Percentiles rank a stretch among this genome's conserved stretches.
Conservation (phyloP, 1,140 invertebrate genomes). For the Sarcophaga peregrina region DNA sequence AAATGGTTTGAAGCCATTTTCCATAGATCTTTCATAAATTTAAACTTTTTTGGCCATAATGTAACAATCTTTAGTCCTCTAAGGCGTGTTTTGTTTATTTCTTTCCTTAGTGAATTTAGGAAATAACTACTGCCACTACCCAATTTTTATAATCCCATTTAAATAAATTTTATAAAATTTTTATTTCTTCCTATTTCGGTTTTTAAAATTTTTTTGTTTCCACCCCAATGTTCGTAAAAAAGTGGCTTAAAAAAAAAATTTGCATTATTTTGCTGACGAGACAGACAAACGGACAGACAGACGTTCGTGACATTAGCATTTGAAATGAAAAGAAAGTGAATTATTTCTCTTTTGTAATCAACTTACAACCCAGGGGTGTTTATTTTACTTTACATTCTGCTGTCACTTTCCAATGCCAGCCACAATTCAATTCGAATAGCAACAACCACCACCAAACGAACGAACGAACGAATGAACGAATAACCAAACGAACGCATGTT, state of each 20-base stretch:
- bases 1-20: no score
- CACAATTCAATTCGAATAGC: background rate
- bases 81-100: no score
- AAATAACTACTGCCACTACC: background rate
- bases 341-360: background rate
- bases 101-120: background rate
- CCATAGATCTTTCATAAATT: no score
- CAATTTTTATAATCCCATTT: constrained; percentile 1
- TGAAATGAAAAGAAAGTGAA: background rate
- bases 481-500: background rate
- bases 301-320: background rate
- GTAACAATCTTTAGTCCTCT: no score
- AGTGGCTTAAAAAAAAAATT: background rate
- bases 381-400: background rate
- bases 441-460: background rate
- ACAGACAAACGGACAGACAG: background rate
- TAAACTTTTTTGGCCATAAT: no score
- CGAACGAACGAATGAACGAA: background rate
- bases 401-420: background rate
- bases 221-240: background rate
- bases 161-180: constrained; percentile 9
- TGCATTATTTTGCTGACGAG: constrained; percentile 24
- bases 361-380: constrained; percentile 18
- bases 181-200: background rate
- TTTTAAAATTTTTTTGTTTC: background rate